phyloP scores from a whole-genome alignment of 1,140 invertebrate genomes.

The Drosophila jambulina region DNA sequence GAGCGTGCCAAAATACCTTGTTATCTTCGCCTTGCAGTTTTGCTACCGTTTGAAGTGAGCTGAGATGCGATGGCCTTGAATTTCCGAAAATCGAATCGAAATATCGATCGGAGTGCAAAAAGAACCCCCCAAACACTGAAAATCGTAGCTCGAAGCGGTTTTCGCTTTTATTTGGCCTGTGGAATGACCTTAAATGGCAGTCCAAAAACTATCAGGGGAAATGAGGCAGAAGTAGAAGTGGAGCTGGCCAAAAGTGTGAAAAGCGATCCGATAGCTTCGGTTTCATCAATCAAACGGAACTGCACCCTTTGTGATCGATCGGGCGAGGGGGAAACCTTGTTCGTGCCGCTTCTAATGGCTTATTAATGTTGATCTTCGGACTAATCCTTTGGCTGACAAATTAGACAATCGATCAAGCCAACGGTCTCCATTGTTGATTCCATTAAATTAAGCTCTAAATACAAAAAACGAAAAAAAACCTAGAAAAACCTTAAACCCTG shows the following conservation, averaged over 20 bases:
- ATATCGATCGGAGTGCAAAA: conserved; percentile 48
- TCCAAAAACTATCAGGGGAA: conserved; percentile 17
- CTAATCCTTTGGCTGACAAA: conserved; percentile 70
- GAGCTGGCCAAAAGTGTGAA: conserved; percentile 45
- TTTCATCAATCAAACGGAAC: conserved; percentile 68
- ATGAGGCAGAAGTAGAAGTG: conserved; percentile 35
- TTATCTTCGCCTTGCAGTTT: conserved; percentile 44
- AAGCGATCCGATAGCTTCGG: conserved; percentile 45
- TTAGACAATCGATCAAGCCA: conserved; percentile 74
- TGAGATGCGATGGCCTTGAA: conserved; percentile 35
- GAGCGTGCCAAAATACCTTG: conserved; percentile 24
- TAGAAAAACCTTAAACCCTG: conserved; percentile 31
- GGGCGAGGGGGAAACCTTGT: conserved; percentile 51
- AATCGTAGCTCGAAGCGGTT: conserved; percentile 26
- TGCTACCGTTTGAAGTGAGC: conserved; percentile 49
- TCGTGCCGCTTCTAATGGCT: conserved; percentile 64
- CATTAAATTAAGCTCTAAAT: conserved; percentile 51
- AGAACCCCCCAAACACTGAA: conserved; percentile 31
- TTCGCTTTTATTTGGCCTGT: conserved; percentile 29
- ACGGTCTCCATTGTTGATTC: conserved; percentile 58
- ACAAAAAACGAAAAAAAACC: neutral
- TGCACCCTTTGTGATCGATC: conserved; percentile 55
- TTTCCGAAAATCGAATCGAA: conserved; percentile 5
- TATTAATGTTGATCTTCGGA: conserved; percentile 70
- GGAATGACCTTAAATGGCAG: conserved; percentile 35